These are phyloP conservation scores for Nautilus pompilius DNA, from an alignment of 1,140 invertebrate species.

Conservation along the genomic window DNA sequence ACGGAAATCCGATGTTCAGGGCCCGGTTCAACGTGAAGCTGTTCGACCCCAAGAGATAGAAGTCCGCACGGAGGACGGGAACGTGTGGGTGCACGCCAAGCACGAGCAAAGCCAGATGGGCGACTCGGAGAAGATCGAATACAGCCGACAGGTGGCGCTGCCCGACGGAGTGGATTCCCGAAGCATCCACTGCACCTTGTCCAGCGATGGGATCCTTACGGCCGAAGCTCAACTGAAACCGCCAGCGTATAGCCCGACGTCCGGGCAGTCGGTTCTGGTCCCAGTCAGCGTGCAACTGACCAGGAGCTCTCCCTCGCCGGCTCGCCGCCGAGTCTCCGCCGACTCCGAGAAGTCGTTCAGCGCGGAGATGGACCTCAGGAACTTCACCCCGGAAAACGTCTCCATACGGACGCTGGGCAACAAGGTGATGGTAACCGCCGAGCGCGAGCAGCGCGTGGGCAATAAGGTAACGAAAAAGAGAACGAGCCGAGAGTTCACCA, in stretches of 20 bases:
- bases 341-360: not conserved
- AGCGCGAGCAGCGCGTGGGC: conserved; percentile 2
- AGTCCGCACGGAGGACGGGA: too few species aligned
- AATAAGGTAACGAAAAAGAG: conserved; percentile 8
- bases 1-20: too few species aligned
- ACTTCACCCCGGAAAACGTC: conserved; percentile 8
- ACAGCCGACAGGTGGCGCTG: not conserved
- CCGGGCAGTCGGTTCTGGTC: not conserved
- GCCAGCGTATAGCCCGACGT: not conserved
- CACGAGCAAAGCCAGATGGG: not conserved
- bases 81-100: not conserved
- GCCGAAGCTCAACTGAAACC: not conserved
- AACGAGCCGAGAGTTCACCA: conserved; percentile 17
- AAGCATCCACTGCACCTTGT: not conserved
- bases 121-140: not conserved
- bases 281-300: not conserved
- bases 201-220: not conserved
- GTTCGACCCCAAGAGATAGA: too few species aligned
- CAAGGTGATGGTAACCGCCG: not conserved
- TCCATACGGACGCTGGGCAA: not conserved
- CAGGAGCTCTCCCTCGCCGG: not conserved
- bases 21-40: too few species aligned
- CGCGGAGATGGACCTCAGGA: conserved; percentile 7
- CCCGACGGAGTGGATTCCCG: not conserved
- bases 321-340: not conserved